Evolutionary conservation across 2,113 vertebrate species (phyloP).

Genomic region (Pelobates fuscus): DNA sequence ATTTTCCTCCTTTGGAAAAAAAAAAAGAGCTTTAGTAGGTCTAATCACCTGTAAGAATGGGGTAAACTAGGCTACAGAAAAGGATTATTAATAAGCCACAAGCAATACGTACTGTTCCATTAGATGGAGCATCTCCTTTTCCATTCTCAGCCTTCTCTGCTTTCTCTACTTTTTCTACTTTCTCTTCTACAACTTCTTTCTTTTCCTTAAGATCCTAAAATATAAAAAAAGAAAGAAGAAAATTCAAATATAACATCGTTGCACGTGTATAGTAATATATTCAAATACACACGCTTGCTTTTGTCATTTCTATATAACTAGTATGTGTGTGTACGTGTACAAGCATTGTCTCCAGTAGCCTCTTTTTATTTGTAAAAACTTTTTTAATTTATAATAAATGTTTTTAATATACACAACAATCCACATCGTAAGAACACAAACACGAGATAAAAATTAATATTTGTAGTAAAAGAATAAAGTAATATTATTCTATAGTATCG

Average conservation of each 20-base stretch:
- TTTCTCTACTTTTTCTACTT: slow-evolving; percentile 69
- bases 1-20: slow-evolving; percentile 59
- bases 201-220: slow-evolving; percentile 79
- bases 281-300: too few species aligned
- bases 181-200: slow-evolving; percentile 72
- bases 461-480: too few species aligned
- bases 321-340: too few species aligned
- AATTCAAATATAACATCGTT: neutral
- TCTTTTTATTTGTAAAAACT: too few species aligned
- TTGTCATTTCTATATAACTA: too few species aligned
- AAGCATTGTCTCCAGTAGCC: too few species aligned
- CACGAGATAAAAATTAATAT: too few species aligned
- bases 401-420: too few species aligned
- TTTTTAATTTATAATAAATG: too few species aligned
- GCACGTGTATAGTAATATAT: neutral
- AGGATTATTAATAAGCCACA: neutral
- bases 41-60: neutral
- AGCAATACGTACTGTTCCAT: slow-evolving; percentile 69
- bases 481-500: too few species aligned
- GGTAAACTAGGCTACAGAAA: neutral
- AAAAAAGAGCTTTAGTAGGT: neutral
- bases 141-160: slow-evolving; percentile 60
- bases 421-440: too few species aligned
- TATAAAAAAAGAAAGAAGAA: neutral
- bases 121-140: slow-evolving; percentile 74